phyloP scores from a whole-genome alignment of 2,797 vertebrate species.

The Myotis findleyi region DNA sequence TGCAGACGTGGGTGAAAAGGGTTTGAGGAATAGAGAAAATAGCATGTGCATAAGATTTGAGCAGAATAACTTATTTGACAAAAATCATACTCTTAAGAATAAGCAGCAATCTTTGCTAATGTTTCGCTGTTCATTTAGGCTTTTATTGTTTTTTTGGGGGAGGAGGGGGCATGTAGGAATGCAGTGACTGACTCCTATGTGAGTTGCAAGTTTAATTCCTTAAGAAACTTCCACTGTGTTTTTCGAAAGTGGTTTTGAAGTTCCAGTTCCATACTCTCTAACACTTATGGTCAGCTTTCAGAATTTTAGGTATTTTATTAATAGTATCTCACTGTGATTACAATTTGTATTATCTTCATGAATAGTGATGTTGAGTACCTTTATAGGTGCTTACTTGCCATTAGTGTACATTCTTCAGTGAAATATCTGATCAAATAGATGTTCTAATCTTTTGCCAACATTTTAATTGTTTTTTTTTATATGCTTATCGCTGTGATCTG shows the following conservation, averaged over 20 bases:
- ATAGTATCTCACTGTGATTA: not conserved
- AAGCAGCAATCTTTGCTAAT: not conserved
- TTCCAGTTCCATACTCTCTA: fast-evolving
- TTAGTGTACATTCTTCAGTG: not conserved
- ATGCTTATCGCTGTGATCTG: not conserved
- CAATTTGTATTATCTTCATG: not conserved
- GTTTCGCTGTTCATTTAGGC: fast-evolving
- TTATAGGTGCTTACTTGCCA: no score
- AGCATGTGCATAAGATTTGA: not conserved
- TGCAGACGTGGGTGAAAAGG: fast-evolving
- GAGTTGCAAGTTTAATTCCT: not conserved
- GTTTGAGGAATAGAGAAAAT: not conserved
- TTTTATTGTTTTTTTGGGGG: not conserved
- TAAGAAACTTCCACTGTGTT: not conserved
- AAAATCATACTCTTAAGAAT: not conserved
- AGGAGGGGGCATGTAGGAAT: not conserved
- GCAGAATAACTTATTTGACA: not conserved
- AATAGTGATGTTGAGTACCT: not conserved
- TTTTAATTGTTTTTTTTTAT: not conserved
- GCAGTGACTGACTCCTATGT: fast-evolving
- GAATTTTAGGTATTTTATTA: no score
- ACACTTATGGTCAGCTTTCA: not conserved
- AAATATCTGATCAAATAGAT: not conserved
- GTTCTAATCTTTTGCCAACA: not conserved
- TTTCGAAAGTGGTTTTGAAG: not conserved